A percentile compares a stretch with the other conserved stretches of the same genome.
These are phyloP conservation scores for Eulemur macaco DNA, from an alignment of 2,113 vertebrate species.

Conservation along the genomic window DNA sequence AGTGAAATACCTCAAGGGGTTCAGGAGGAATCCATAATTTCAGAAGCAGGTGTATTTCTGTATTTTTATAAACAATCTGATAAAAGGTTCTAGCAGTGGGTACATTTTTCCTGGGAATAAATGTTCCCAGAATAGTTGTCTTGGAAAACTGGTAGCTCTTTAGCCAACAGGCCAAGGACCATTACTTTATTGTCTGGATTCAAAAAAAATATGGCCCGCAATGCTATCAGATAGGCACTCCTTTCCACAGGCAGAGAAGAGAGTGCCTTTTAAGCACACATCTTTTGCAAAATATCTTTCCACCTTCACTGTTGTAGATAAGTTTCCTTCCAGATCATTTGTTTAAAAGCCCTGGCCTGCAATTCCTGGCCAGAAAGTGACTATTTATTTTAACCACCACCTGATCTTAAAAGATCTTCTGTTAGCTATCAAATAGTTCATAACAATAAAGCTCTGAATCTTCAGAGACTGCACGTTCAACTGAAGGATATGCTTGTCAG, in stretches of 20 bases:
- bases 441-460: constrained; percentile 5
- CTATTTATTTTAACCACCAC: constrained; percentile 75
- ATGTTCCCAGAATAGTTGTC: not conserved
- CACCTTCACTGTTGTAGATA: not conserved
- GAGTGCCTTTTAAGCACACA: not conserved
- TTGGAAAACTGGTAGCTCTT: constrained; percentile 35
- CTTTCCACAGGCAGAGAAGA: not conserved
- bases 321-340: constrained; percentile 30
- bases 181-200: constrained; percentile 45
- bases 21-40: constrained; percentile 26
- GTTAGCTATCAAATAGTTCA: constrained; percentile 71
- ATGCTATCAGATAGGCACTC: not conserved
- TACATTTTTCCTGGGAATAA: not conserved
- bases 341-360: not conserved
- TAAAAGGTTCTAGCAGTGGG: not conserved
- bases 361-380: constrained; percentile 35
- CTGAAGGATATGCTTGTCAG: not conserved
- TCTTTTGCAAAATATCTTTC: not conserved
- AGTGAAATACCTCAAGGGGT: not conserved
- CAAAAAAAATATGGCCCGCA: not conserved
- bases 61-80: not conserved
- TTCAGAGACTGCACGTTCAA: not conserved
- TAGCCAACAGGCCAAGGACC: not conserved
- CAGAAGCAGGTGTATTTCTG: constrained; percentile 1
- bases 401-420: constrained; percentile 60